These are phyloP conservation scores for Resseliella maxima DNA, from an alignment of 2,888 invertebrate genomes.

Conservation along the genomic window DNA sequence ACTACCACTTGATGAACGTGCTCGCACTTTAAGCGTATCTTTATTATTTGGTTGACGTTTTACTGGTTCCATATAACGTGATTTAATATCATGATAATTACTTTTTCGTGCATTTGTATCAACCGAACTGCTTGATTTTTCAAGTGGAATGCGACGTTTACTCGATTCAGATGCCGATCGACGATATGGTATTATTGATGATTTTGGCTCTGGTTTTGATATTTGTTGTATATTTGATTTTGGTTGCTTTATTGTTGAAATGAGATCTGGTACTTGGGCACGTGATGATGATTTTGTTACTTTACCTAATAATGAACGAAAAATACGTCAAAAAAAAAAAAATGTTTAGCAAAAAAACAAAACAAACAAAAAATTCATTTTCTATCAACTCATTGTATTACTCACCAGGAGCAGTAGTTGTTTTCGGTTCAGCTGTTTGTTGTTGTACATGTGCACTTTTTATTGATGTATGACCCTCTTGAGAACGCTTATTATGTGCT, in stretches of 20 bases:
- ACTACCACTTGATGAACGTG: slow-evolving; percentile 67
- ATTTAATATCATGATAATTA: slow-evolving; percentile 67
- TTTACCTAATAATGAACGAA: slow-evolving; percentile 60
- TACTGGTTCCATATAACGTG: slow-evolving; percentile 76
- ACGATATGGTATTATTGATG: slow-evolving; percentile 62
- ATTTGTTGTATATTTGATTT: slow-evolving; percentile 54
- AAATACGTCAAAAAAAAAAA: background rate
- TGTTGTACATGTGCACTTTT: slow-evolving; percentile 62
- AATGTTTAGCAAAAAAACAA: background rate
- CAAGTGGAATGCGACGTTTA: background rate
- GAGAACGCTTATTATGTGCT: slow-evolving; percentile 67
- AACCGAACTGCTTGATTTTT: slow-evolving; percentile 12
- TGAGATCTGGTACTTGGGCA: slow-evolving; percentile 63
- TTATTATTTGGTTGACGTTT: slow-evolving; percentile 64
- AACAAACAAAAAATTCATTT: background rate
- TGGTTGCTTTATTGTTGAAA: slow-evolving; percentile 58
- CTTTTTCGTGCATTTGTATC: background rate
- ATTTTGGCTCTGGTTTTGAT: slow-evolving; percentile 61
- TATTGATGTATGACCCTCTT: slow-evolving; percentile 64
- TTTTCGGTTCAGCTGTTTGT: background rate
- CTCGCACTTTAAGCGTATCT: slow-evolving; percentile 63
- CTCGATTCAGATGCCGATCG: slow-evolving; percentile 65
- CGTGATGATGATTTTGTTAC: slow-evolving; percentile 65
- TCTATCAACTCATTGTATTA: background rate
- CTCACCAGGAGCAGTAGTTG: background rate